Evolutionary conservation across 2,888 invertebrate species (phyloP).

Genomic region (Aleiodes alternator): DNA sequence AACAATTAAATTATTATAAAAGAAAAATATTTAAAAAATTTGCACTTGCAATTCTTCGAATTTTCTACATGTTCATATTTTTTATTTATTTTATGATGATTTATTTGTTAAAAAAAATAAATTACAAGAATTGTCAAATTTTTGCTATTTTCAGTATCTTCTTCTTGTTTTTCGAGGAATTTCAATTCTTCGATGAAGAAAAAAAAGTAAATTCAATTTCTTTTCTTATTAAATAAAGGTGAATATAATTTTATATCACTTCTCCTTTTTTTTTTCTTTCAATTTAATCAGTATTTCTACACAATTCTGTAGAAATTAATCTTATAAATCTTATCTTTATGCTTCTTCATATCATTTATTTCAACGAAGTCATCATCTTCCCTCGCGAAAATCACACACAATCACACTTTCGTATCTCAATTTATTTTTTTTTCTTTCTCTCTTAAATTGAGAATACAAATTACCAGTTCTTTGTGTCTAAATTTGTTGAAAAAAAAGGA

Average conservation of each 20-base stretch:
- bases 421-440: neutral
- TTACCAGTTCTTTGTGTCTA: neutral
- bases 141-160: too few relatives aligned
- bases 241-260: too few relatives aligned
- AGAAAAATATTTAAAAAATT: too few relatives aligned
- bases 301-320: constrained; percentile 7
- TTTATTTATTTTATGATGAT: too few relatives aligned
- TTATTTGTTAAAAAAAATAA: too few relatives aligned
- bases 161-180: too few relatives aligned
- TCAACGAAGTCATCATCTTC: constrained; percentile 9
- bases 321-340: constrained; percentile 25
- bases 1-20: too few relatives aligned
- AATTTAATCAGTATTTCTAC: constrained; percentile 2
- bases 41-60: too few relatives aligned
- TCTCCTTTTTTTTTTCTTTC: neutral
- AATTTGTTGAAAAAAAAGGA: neutral
- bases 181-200: too few relatives aligned
- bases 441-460: neutral
- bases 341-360: constrained; percentile 1
- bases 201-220: neutral
- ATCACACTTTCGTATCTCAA: neutral
- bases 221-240: neutral
- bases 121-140: too few relatives aligned
- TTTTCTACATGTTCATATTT: too few relatives aligned
- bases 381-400: neutral